Conservation (phyloP, 2,888 invertebrate genomes). For the Ornithoptera alexandrae region DNA sequence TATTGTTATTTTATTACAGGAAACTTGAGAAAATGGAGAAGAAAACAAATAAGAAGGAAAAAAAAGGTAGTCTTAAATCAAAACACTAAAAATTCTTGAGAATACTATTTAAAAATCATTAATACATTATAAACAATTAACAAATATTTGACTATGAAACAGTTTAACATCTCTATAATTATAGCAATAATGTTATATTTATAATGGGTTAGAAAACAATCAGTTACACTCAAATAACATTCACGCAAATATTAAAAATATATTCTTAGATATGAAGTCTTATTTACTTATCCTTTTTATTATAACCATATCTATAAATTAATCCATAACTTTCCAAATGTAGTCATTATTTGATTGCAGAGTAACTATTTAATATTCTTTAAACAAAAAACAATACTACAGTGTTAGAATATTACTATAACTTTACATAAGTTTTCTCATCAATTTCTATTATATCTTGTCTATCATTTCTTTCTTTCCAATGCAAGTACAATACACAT, state of each 20-base stretch:
- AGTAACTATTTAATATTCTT: no score
- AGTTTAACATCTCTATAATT: background rate
- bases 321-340: no score
- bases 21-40: conserved; percentile 85
- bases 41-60: conserved; percentile 63
- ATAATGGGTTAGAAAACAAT: background rate
- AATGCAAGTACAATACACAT: conserved; percentile 92
- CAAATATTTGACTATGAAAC: background rate
- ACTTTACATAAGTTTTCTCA: conserved; percentile 69
- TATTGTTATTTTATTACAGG: conserved; percentile 57
- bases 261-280: background rate
- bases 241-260: background rate
- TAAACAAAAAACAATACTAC: no score
- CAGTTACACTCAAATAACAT: no score
- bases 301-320: no score
- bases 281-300: background rate
- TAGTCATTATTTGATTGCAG: no score
- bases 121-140: background rate
- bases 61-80: conserved; percentile 61
- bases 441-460: conserved; percentile 74
- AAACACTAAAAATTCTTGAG: conserved; percentile 40
- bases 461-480: conserved; percentile 86
- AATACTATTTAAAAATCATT: background rate
- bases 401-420: conserved; percentile 40
- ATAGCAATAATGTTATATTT: background rate